Evolutionary conservation across 2,797 vertebrate species (phyloP), one percentile per base, ranked within the genome.

Genomic region (Bufotes viridis): DNA sequence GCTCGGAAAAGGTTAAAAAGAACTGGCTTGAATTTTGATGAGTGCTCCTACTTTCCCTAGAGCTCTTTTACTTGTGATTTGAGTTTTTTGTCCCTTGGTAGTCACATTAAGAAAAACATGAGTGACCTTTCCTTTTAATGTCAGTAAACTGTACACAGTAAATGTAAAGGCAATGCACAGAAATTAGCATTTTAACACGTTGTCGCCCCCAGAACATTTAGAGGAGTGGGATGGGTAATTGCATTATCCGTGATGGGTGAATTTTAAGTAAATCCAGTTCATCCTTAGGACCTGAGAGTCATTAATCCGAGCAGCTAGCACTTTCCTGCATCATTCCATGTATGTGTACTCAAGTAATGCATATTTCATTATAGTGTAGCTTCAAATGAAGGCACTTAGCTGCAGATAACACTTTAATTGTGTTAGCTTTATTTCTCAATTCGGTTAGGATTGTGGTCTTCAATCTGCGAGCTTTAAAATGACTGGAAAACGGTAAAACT

Each of bases 41-140:
- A 82, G 72, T 89, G 88, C 82, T 83, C 82, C 55, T 67, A 63
- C 22, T 83, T 42, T 55, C 61, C 84, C 80, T 24, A 61, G 63
- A 81, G 84, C 51, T 78, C 80, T 42, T 65, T 67, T 78, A 57
- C 78, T 61, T 78, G 69, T 79, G 70, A 78, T 79, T 6, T 14
- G 49, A 34, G 34, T n/a, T 82, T 79, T 87, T 85, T 83, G 60
- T 14, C 82, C 29, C 1, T 58, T 83, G 82, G 70, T 60, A 86
- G 61, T 87, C 80, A 82, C 74, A 70, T 89, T 83, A 89, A 42
- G 70, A 55, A 79, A 87, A 89, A 89, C 88, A 89, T 51, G 74
- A 34, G 13, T 89, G 80, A 86, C 88, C 88, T 89, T 89, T 89
- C 14, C 58, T 76, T 89, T 89, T 86, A 89, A 89, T 86, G 88